Evolutionary conservation across 30 jellyfish, hydroid and myxozoan species (phyloP).

Genomic region (Haliclystus octoradiatus): DNA sequence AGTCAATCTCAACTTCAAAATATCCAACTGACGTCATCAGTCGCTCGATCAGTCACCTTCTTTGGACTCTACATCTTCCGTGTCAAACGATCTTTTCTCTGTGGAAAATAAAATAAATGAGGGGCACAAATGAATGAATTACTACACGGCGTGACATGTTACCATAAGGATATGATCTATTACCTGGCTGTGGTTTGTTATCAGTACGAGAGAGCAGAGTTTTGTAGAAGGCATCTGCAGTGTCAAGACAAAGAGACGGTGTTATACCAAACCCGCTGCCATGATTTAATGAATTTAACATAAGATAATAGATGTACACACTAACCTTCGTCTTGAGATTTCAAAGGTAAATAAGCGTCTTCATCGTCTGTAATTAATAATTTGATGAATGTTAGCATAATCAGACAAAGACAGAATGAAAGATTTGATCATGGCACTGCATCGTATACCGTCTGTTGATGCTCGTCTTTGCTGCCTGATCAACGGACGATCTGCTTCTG

Average conservation of each 20-base stretch:
- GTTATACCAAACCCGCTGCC: not conserved
- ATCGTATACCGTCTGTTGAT: too few species aligned
- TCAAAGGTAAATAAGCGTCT: too few species aligned
- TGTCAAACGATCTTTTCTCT: slow-evolving; percentile 73
- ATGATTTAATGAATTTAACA: too few species aligned
- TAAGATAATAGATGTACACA: too few species aligned
- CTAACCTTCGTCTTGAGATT: too few species aligned
- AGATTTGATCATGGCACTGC: too few species aligned
- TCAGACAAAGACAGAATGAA: too few species aligned
- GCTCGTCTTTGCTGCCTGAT: slow-evolving; percentile 54
- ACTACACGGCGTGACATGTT: too few species aligned
- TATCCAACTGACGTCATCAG: not conserved
- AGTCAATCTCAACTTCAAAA: not conserved
- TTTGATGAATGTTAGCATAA: too few species aligned
- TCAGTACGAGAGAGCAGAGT: slow-evolving; percentile 69
- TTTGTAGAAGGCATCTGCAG: slow-evolving; percentile 54
- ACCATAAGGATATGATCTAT: too few species aligned
- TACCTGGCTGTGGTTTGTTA: slow-evolving; percentile 36
- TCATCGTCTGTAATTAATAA: too few species aligned
- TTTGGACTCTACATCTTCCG: slow-evolving; percentile 63
- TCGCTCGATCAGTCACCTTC: slow-evolving; percentile 19
- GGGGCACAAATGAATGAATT: not conserved
- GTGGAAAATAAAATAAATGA: not conserved
- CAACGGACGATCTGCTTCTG: slow-evolving; percentile 82
- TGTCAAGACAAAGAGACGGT: not conserved